Evolutionary conservation across 2,888 invertebrate genomes (phyloP), one percentile per base, ranked within the genome.

Genomic region (Gortyna flavago): DNA sequence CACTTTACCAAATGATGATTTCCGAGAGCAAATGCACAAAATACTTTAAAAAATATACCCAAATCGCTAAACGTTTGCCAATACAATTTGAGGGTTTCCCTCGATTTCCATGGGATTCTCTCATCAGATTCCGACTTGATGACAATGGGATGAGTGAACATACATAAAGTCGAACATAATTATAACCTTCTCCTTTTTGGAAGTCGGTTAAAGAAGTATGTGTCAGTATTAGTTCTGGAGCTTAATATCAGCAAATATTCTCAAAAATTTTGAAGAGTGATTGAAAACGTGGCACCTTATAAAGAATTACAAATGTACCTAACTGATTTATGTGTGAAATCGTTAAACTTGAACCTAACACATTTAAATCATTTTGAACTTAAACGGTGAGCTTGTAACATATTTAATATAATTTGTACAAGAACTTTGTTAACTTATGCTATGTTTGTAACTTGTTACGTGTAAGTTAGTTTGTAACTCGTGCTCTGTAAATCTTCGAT

Each of bases 391-490:
- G 59, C 59, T 82, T 61, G 81, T 82, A 62, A 83, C 67, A 77
- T 71, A 77, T 83, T 86, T 48, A 77, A 83, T 83, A 86, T 64
- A 83, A 84, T 83, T 88, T 83, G 74, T 67, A 77, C 89, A 77
- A 85, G 77, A 69, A 81, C 83, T 87, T 84, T 59, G 75, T 64
- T 68, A 79, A 88, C 65, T 86, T 73, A 79, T 77, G 72, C 64
- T 72, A 54, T 77, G 81, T 79, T 74, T 81, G 65, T 80, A 65
- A 83, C 79, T 81, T 83, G 77, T 80, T 70, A 79, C 68, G 64
- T 72, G 54, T 76, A 85, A 89, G 51, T 84, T 86, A 69, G 80
- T 77, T 75, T 44, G 71, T 64, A 79, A 85, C 77, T 85, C 82
- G 78, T 82, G 80, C 75, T 35, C 35, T 35, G 35, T 61, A 69